Evolutionary conservation across 1,140 invertebrate species (phyloP).

Genomic region (Drosophila fuyamai): DNA sequence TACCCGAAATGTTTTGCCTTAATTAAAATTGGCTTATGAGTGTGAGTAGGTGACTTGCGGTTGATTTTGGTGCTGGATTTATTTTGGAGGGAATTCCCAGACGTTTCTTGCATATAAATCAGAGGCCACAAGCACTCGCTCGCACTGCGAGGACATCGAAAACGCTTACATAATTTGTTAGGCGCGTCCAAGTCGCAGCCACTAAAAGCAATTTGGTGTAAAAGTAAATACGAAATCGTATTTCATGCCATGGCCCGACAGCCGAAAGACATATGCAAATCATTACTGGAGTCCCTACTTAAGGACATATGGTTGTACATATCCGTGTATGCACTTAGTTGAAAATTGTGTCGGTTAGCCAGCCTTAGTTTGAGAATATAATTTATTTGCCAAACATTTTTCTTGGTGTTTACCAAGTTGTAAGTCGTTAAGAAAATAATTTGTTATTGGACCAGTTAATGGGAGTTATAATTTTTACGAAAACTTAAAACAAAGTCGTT

Average conservation of each 20-base stretch:
- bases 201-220: slow-evolving; percentile 72
- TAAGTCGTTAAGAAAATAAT: background rate
- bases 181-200: slow-evolving; percentile 45
- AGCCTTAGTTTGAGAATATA: background rate
- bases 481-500: too few species aligned
- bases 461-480: background rate
- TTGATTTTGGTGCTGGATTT: slow-evolving; percentile 9
- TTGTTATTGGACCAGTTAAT: background rate
- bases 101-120: slow-evolving; percentile 57
- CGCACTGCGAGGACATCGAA: slow-evolving; percentile 16
- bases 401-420: background rate
- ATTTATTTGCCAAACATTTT: background rate
- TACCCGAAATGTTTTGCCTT: slow-evolving; percentile 39
- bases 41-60: slow-evolving; percentile 18
- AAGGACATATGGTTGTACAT: slow-evolving; percentile 5
- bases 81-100: slow-evolving; percentile 21
- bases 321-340: background rate
- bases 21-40: slow-evolving; percentile 61
- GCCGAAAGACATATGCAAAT: slow-evolving; percentile 59
- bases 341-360: background rate
- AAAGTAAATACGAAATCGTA: slow-evolving; percentile 74
- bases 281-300: slow-evolving; percentile 27
- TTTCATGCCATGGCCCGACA: slow-evolving; percentile 62
- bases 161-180: slow-evolving; percentile 66
- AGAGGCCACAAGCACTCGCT: slow-evolving; percentile 18